phyloP scores from a whole-genome alignment of 2,888 invertebrate genomes.

The Drosophila austrosaltans region DNA sequence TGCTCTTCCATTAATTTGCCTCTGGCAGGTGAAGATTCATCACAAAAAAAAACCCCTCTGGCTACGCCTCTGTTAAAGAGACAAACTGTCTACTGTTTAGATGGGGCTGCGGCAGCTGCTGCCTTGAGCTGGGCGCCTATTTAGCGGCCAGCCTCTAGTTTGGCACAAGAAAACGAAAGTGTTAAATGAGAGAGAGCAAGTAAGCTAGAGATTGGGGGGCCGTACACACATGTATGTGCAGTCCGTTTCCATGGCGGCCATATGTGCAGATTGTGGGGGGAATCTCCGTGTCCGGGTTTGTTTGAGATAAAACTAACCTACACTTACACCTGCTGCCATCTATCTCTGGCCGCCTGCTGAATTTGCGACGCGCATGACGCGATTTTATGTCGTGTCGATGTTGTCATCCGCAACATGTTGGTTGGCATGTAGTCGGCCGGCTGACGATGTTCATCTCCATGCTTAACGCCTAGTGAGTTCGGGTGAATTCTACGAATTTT shows the following conservation, averaged over 20 bases:
- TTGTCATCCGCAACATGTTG: constrained; percentile 66
- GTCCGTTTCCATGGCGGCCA: constrained; percentile 58
- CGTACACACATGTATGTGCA: constrained; percentile 50
- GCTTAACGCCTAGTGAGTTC: constrained; percentile 81
- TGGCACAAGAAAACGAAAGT: constrained; percentile 84
- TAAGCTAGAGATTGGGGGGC: constrained; percentile 18
- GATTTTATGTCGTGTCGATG: constrained; percentile 69
- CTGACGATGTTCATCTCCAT: neutral
- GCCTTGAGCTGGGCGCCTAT: constrained; percentile 79
- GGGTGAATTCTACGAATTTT: constrained; percentile 84
- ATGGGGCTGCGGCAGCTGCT: constrained; percentile 39
- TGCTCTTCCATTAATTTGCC: no score
- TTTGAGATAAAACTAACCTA: neutral
- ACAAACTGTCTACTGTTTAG: constrained; percentile 14
- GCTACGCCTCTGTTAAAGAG: constrained; percentile 22
- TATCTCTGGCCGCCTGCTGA: constrained; percentile 74
- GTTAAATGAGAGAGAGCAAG: constrained; percentile 59
- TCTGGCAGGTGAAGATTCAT: no score
- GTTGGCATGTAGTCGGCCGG: constrained; percentile 25
- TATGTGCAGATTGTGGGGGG: constrained; percentile 59
- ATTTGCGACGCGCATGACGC: constrained; percentile 84
- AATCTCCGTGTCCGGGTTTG: constrained; percentile 35
- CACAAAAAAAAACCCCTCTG: neutral
- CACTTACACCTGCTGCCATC: constrained; percentile 2
- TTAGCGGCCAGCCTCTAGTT: constrained; percentile 83